Evolutionary conservation across 2,888 invertebrate species (phyloP).

Genomic region (Campoplex capitator): DNA sequence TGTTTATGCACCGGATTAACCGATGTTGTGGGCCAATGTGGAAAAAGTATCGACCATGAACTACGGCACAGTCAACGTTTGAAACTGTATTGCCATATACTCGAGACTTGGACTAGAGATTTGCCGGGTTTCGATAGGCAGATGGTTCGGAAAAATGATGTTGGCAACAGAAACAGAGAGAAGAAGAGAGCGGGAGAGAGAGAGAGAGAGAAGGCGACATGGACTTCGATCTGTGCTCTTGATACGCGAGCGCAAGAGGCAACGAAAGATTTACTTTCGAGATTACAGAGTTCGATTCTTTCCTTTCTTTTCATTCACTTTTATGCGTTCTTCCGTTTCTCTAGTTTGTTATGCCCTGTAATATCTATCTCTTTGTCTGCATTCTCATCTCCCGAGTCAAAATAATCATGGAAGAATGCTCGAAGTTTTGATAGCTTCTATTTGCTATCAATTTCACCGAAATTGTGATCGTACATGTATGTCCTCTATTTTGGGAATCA

Average conservation of each 20-base stretch:
- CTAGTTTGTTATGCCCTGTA: conserved; percentile 47
- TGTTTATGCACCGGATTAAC: conserved; percentile 84
- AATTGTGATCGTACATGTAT: background rate
- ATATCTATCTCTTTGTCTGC: conserved; percentile 40
- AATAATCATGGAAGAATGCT: conserved; percentile 16
- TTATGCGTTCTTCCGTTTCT: conserved; percentile 61
- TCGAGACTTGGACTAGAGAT: conserved; percentile 66
- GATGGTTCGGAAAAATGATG: conserved; percentile 77
- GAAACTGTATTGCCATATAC: conserved; percentile 24
- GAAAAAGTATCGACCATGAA: conserved; percentile 71
- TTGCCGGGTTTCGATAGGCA: conserved; percentile 72
- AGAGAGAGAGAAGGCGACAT: conserved; percentile 29
- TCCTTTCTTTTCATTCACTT: conserved; percentile 50
- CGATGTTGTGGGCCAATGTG: conserved; percentile 75
- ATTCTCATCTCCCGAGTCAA: conserved; percentile 23
- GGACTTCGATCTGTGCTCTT: conserved; percentile 75
- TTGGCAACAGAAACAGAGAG: conserved; percentile 49
- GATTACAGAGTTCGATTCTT: conserved; percentile 74
- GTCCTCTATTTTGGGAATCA: conserved; percentile 9
- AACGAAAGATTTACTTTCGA: conserved; percentile 79
- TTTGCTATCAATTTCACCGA: conserved; percentile 39
- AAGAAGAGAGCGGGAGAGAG: conserved; percentile 31
- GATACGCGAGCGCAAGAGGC: conserved; percentile 75
- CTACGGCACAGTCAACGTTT: conserved; percentile 41
- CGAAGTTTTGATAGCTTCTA: background rate